Evolutionary conservation across 2,113 vertebrate species (phyloP).

Genomic region (Nycticebus coucang): DNA sequence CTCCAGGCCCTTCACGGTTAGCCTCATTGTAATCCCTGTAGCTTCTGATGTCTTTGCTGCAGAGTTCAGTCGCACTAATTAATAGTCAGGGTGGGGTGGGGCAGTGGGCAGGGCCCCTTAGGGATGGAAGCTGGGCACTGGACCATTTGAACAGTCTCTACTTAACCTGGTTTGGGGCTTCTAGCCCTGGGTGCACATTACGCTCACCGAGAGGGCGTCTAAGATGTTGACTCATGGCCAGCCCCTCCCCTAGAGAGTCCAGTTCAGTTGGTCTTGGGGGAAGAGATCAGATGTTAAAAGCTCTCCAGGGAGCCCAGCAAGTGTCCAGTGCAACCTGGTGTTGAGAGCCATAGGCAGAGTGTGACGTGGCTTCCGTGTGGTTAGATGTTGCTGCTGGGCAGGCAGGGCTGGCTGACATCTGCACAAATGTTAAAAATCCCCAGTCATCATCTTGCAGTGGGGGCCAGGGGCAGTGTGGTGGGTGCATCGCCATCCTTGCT

Average conservation of each 20-base stretch:
- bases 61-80: neutral
- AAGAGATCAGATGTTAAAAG: neutral
- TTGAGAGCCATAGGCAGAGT: neutral
- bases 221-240: fast-evolving
- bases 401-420: neutral
- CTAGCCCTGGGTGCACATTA: fast-evolving
- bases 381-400: neutral
- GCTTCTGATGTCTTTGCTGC: fast-evolving
- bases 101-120: neutral
- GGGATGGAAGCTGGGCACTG: neutral
- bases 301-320: neutral
- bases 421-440: fast-evolving
- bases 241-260: neutral
- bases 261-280: neutral
- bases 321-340: fast-evolving
- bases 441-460: fast-evolving
- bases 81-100: fast-evolving
- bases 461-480: neutral
- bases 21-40: fast-evolving
- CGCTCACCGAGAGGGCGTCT: fast-evolving
- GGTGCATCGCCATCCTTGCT: neutral
- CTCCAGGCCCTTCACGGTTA: fast-evolving
- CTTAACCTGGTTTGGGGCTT: neutral
- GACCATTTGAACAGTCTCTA: fast-evolving
- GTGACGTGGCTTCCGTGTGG: neutral